phyloP scores from a whole-genome alignment of 2,113 vertebrate genomes.

The Bungarus multicinctus region DNA sequence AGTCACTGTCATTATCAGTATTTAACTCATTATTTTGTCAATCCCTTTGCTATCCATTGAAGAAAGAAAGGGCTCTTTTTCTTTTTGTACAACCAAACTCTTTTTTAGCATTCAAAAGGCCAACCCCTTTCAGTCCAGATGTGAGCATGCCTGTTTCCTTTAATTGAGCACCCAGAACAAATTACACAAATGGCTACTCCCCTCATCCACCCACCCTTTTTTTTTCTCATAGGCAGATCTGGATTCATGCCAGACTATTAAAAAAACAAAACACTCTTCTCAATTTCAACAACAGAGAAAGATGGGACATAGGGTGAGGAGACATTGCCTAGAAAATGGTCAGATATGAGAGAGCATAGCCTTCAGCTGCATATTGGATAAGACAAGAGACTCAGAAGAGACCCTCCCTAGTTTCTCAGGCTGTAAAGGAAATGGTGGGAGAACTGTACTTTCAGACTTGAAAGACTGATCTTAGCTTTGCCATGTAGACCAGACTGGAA shows the following conservation, averaged over 20 bases:
- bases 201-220: no score
- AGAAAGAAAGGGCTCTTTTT: neutral
- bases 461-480: neutral
- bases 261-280: neutral
- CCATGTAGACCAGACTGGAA: neutral
- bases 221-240: neutral
- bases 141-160: neutral
- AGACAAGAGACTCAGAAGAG: neutral
- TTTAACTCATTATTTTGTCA: constrained; percentile 45
- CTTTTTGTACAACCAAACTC: constrained; percentile 20
- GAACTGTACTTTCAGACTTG: neutral
- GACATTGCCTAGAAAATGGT: neutral
- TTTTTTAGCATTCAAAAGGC: constrained; percentile 18
- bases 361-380: neutral
- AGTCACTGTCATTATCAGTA: constrained; percentile 26
- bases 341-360: neutral
- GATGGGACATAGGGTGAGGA: neutral
- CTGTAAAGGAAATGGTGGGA: neutral
- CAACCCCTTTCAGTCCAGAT: constrained; percentile 15
- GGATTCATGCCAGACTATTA: neutral
- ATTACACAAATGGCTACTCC: neutral
- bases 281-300: neutral
- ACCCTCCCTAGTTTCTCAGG: neutral
- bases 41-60: constrained; percentile 36
- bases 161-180: neutral